These are phyloP conservation scores for Papio anubis DNA, from an alignment of 2,113 vertebrate species.

Conservation along the genomic window DNA sequence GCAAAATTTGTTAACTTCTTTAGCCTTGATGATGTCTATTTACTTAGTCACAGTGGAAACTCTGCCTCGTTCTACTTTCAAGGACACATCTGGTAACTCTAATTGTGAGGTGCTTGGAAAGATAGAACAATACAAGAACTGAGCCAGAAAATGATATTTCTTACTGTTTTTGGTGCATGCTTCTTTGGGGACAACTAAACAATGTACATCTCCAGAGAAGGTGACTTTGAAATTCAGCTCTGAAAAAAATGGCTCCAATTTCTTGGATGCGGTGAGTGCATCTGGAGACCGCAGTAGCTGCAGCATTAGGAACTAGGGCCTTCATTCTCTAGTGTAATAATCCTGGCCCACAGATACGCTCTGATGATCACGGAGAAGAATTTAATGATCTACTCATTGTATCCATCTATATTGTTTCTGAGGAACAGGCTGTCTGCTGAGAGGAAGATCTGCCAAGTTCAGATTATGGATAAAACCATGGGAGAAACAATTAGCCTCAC, in stretches of 20 bases:
- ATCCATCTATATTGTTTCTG: not conserved
- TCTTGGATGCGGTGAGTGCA: not conserved
- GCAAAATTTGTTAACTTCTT: not conserved
- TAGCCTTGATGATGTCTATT: not conserved
- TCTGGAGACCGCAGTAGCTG: not conserved
- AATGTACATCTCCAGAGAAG: not conserved
- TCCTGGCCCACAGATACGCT: not conserved
- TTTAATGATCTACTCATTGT: not conserved
- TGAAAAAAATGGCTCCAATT: not conserved
- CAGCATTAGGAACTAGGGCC: not conserved
- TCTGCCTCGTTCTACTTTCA: not conserved
- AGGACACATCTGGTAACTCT: not conserved
- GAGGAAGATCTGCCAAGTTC: not conserved
- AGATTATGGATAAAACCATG: not conserved
- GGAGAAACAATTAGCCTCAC: conserved; percentile 14
- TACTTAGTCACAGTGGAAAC: not conserved
- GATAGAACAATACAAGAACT: not conserved
- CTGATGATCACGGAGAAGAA: not conserved
- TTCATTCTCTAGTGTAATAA: not conserved
- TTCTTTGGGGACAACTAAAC: not conserved
- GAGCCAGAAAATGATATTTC: not conserved
- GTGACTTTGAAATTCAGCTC: conserved; percentile 23
- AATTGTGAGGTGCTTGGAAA: not conserved
- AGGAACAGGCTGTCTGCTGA: not conserved
- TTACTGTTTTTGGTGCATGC: not conserved